phyloP scores from a whole-genome alignment of 2,797 vertebrate genomes.

The Crocodylus rhombifer region DNA sequence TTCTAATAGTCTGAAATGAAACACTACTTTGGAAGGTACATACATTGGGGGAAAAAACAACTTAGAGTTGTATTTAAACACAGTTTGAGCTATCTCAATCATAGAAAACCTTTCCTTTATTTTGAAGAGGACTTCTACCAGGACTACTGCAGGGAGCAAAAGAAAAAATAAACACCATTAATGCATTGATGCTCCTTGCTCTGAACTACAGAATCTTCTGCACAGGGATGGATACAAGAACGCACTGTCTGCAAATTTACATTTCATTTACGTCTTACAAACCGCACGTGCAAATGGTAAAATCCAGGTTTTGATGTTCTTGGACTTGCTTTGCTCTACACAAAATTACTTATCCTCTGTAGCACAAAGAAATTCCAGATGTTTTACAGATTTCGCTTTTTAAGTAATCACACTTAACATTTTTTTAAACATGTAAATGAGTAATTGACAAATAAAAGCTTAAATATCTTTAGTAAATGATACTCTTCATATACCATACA shows the following conservation, averaged over 20 bases:
- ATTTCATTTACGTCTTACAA: too few relatives aligned
- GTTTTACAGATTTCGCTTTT: constrained; percentile 29
- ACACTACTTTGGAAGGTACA: neutral
- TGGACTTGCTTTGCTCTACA: too few relatives aligned
- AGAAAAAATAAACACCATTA: neutral
- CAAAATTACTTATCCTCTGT: constrained; percentile 19
- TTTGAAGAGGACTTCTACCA: neutral
- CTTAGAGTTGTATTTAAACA: neutral
- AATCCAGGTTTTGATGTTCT: too few relatives aligned
- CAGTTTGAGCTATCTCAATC: too few relatives aligned
- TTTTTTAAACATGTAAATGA: constrained; percentile 54
- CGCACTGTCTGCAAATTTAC: too few relatives aligned
- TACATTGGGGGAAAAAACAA: neutral
- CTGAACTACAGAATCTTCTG: too few relatives aligned
- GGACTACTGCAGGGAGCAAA: neutral
- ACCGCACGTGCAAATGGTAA: too few relatives aligned
- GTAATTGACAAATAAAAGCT: neutral
- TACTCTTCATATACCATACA: neutral
- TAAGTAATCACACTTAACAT: constrained; percentile 52
- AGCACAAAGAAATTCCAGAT: constrained; percentile 47
- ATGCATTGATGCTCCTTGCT: too few relatives aligned
- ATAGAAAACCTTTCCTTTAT: too few relatives aligned
- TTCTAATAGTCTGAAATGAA: too few relatives aligned
- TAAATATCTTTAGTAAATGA: neutral
- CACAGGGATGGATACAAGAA: too few relatives aligned